These are phyloP conservation scores for Corydoras maculifer DNA, from an alignment of 2,113 vertebrate species.

Conservation along the genomic window DNA sequence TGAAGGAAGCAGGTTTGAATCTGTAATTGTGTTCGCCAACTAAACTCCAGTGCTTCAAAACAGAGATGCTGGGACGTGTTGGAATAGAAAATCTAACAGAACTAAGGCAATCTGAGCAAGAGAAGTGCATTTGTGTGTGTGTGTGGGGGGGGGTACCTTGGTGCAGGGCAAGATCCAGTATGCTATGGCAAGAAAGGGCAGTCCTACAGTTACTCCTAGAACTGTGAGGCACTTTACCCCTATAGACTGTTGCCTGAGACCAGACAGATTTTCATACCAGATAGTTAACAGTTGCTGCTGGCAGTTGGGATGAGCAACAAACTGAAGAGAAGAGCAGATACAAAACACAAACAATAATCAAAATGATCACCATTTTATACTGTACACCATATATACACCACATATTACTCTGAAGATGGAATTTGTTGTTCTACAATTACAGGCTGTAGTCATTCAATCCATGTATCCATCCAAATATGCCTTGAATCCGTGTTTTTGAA, in stretches of 20 bases:
- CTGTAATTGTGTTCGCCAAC: neutral
- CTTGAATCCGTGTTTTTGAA: too few species aligned
- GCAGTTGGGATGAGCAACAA: slow-evolving; percentile 96
- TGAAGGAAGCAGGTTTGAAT: neutral
- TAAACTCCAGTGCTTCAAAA: too few species aligned
- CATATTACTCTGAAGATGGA: too few species aligned
- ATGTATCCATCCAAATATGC: too few species aligned
- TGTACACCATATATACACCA: neutral
- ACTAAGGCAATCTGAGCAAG: neutral
- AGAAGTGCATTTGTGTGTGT: neutral
- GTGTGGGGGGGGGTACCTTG: slow-evolving; percentile 72
- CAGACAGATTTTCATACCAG: slow-evolving; percentile 97
- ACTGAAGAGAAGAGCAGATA: slow-evolving; percentile 62
- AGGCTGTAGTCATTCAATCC: too few species aligned
- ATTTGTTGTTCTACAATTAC: too few species aligned
- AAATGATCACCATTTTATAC: neutral
- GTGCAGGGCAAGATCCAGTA: slow-evolving; percentile 97
- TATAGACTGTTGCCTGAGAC: slow-evolving; percentile 88
- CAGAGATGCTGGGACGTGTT: too few species aligned
- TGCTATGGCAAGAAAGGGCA: slow-evolving; percentile 90
- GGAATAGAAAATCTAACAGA: too few species aligned
- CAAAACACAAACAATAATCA: neutral
- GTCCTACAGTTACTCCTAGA: slow-evolving; percentile 85
- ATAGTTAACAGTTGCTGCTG: slow-evolving; percentile 95
- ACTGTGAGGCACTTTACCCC: slow-evolving; percentile 93